Base-by-base conservation (phyloP, 2,797 vertebrate genomes). In the Pitangus sulphuratus region DNA sequence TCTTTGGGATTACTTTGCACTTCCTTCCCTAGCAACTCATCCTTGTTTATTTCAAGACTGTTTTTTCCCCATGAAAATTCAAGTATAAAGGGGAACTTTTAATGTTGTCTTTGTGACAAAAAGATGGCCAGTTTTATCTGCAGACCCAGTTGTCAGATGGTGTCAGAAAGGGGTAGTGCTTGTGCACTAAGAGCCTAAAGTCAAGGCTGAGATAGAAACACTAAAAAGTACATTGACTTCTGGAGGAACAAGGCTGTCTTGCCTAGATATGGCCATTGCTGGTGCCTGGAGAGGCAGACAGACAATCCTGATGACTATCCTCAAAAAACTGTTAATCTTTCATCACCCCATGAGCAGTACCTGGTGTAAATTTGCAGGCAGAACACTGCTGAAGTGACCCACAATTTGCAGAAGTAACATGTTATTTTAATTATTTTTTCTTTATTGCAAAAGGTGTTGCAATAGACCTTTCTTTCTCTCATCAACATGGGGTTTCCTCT, bases 1-100 rank as follows among this genome's bases (percentile, higher is more conserved):
- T 93, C 78, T 78, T 93, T 71, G 87, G 75, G 58, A 89, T 71
- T 82, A 70, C 93, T 48, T 93, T 85, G 33, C 5, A 53, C 13
- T 93, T 93, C 53, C 54, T 92, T 94, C 71, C 75, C 30, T 62
- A 90, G 39, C 48, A 71, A 20, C 12, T 90, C 19, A 51, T 90
- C 72, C 42, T 75, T 40, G 51, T 68, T 87, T 74, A 48, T 72
- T 93, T 89, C 45, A 58, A 72, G 51, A 66, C 51, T 5, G 3
- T 37, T 40, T 26, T 50, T 28, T 6, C 2, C 39, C 25, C 15
- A 13, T 64, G 65, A 60, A 88, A 92, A 71, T 74, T 48, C 3
- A 13, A 54, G 22, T 81, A 28, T 61, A 42, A 58, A 48, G n/a
- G 31, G 35, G 18, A 87, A 57, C 28, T 82, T 95, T 30, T 35